Conservation (phyloP, 2,888 invertebrate genomes). For the Ormyrus rosae region DNA sequence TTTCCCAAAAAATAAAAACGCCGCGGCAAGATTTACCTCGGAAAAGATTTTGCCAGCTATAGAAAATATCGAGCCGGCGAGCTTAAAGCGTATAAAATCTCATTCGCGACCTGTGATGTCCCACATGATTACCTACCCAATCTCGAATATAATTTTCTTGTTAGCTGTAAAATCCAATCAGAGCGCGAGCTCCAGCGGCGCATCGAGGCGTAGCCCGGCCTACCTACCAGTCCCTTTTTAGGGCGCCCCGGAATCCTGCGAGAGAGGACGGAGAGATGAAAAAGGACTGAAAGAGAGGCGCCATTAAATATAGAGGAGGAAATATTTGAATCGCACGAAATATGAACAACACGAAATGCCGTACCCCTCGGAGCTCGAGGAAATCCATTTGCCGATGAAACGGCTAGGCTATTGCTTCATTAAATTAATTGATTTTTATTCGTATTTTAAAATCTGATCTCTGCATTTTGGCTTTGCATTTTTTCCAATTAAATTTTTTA, state of each 20-base stretch:
- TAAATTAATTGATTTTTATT: conserved; percentile 6
- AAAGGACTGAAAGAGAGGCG: conserved; percentile 12
- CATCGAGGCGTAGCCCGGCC: conserved; percentile 56
- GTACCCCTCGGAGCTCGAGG: no score
- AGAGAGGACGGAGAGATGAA: conserved; percentile 49
- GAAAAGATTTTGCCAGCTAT: neutral
- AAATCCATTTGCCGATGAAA: conserved; percentile 16
- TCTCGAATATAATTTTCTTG: conserved; percentile 75
- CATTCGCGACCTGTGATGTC: conserved; percentile 44
- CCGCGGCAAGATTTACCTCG: no score
- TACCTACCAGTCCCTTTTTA: conserved; percentile 60
- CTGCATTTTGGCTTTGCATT: neutral
- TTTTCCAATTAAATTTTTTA: neutral
- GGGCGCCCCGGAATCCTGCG: conserved; percentile 41
- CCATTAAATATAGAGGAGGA: conserved; percentile 8
- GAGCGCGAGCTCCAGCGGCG: conserved; percentile 62
- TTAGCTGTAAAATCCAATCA: conserved; percentile 74
- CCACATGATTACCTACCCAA: conserved; percentile 68
- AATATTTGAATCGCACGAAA: conserved; percentile 9
- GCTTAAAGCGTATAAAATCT: conserved; percentile 38
- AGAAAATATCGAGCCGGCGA: neutral
- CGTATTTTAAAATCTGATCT: neutral
- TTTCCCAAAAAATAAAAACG: no score
- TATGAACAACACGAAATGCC: conserved; percentile 1
- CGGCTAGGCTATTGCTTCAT: neutral